Evolutionary conservation across 2,888 invertebrate species (phyloP).

Genomic region (Erannis defoliaria): DNA sequence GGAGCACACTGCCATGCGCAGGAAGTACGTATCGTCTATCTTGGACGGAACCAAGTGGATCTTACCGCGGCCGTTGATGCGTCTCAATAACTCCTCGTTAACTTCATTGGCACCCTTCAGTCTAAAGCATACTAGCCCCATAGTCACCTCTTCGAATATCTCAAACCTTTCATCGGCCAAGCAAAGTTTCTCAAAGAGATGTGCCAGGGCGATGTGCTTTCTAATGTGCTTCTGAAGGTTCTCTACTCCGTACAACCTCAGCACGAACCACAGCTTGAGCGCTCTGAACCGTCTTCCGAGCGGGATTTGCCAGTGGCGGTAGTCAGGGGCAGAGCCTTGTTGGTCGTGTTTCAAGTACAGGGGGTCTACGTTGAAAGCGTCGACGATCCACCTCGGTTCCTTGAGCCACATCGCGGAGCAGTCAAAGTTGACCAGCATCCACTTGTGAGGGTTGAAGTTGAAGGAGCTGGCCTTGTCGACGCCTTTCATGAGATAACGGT

Average conservation of each 20-base stretch:
- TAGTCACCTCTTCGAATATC: conserved; percentile 94
- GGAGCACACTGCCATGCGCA: conserved; percentile 96
- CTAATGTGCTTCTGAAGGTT: conserved; percentile 95
- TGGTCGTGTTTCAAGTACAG: conserved; percentile 97
- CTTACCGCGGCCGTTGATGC: conserved; percentile 95
- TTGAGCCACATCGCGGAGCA: conserved; percentile 99
- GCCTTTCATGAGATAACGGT: conserved; percentile 95
- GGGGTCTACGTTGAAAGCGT: conserved; percentile 99
- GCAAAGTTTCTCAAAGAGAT: conserved; percentile 94
- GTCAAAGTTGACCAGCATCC: conserved; percentile 99
- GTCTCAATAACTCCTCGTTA: conserved; percentile 93
- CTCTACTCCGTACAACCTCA: conserved; percentile 95
- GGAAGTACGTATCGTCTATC: conserved; percentile 93
- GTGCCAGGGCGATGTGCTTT: conserved; percentile 94
- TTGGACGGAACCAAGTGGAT: conserved; percentile 98
- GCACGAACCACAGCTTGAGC: conserved; percentile 97
- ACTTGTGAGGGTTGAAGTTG: conserved; percentile 99
- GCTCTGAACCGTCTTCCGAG: conserved; percentile 97
- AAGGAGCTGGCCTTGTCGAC: conserved; percentile 97
- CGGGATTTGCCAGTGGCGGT: conserved; percentile 99
- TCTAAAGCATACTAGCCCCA: conserved; percentile 98
- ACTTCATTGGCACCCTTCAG: conserved; percentile 94
- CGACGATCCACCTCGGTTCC: conserved; percentile 95
- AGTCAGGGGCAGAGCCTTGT: conserved; percentile 96
- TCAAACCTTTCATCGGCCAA: conserved; percentile 94